phyloP scores from a whole-genome alignment of 92 coral and sea anemone genomes.

The Scolanthus callimorphus region DNA sequence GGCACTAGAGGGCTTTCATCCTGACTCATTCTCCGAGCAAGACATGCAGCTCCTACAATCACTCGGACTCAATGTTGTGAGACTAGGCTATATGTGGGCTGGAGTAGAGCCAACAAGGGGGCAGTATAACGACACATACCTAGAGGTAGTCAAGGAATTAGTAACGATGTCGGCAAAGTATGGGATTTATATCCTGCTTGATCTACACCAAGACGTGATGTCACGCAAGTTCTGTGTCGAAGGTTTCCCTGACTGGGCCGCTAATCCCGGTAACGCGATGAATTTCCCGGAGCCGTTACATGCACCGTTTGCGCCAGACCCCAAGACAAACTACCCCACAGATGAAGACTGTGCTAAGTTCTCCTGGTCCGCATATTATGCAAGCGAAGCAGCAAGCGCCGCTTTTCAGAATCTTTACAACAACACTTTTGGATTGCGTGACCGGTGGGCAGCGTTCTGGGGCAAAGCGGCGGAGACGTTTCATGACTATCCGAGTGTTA shows the following conservation, averaged over 20 bases:
- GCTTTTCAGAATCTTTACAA: slow-evolving; percentile 92
- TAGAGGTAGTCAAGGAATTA: slow-evolving; percentile 65
- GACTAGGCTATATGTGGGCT: slow-evolving; percentile 98
- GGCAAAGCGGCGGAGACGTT: slow-evolving; percentile 81
- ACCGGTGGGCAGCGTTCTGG: slow-evolving; percentile 95
- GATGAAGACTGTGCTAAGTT: slow-evolving; percentile 85
- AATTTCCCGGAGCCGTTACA: slow-evolving; percentile 88
- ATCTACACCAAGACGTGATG: slow-evolving; percentile 97
- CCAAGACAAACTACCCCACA: slow-evolving; percentile 76
- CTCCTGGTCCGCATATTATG: slow-evolving; percentile 75
- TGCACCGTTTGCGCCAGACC: slow-evolving; percentile 71
- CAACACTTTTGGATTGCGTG: slow-evolving; percentile 79
- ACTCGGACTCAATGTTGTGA: slow-evolving; percentile 85
- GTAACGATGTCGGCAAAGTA: slow-evolving; percentile 77
- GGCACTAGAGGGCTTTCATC: slow-evolving; percentile 66
- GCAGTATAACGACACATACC: slow-evolving; percentile 78
- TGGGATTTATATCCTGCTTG: slow-evolving; percentile 85
- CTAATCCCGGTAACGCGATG: slow-evolving; percentile 70
- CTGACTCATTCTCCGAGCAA: slow-evolving; percentile 82
- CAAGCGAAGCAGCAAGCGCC: slow-evolving; percentile 85
- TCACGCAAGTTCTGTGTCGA: slow-evolving; percentile 91
- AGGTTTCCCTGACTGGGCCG: slow-evolving; percentile 94
- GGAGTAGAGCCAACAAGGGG: slow-evolving; percentile 89
- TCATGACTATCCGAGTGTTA: slow-evolving; percentile 65
- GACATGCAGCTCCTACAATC: slow-evolving; percentile 92